Base-by-base conservation (phyloP, 2,797 vertebrate species). In the Pyrocephalus nanus region DNA sequence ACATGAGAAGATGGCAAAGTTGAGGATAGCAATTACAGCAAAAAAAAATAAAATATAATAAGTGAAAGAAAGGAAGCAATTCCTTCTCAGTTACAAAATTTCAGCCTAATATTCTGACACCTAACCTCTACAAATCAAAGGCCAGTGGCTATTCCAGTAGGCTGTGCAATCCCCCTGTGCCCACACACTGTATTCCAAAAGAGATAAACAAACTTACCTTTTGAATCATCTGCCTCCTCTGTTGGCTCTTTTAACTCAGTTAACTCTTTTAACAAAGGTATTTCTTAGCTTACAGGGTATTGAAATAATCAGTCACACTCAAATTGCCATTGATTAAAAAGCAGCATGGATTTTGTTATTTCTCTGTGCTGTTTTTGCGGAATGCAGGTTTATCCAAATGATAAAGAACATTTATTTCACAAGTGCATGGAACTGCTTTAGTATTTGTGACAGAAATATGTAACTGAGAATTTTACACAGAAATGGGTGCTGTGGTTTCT, bases 131-230 rank as follows among this genome's bases (percentile, higher is more conserved):
- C 29, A 57, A 43, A 36, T 55, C 36, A 57, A 74, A 75, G 13
- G 54, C 58, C 66, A 78, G 32, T 62, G 38, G 29, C 19, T 73
- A 36, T 71, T 81, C n/a, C 74, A 2, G 14, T 6, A 14, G 70
- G 19, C 30, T 42, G 25, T 45, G 47, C 25, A 38, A 25, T n/a
- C 42, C 58, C 27, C 26, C 16, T 0, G 0, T 30, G 22, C n/a
- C 50, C 38, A 65, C 12, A 65, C 12, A 8, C 18, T 47, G 9
- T 30, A 8, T 25, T 79, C n/a, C 64, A 62, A 7, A 12, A 42
- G 20, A 36, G 18, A 42, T 14, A 27, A 30, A 43, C 2, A 22
- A 58, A 55, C 48, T 17, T 38, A 77, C 5, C 19, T 55, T 71
- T 38, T 2, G 1, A 19, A 7, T 65, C 27, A 25, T 18, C 17